Conservation (phyloP, 2,113 vertebrate genomes). For the Grus americana region DNA sequence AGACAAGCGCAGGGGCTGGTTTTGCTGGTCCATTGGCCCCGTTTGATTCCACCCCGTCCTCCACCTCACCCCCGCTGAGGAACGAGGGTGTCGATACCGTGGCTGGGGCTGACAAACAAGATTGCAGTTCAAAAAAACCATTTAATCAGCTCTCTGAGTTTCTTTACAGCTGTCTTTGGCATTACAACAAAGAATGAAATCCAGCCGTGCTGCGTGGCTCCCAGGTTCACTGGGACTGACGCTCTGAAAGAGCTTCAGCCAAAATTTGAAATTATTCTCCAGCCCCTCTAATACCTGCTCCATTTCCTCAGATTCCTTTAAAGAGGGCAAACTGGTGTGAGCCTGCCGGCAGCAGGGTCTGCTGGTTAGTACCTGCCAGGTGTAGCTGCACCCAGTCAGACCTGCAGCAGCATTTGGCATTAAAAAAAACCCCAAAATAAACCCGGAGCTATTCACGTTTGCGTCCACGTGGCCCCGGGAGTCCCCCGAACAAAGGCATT, state of each 20-base stretch:
- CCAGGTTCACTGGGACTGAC: neutral
- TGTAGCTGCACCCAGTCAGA: neutral
- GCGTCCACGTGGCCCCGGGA: rapidly evolving
- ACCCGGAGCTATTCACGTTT: neutral
- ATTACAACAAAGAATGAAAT: too few species aligned
- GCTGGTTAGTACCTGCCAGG: neutral
- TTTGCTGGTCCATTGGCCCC: neutral
- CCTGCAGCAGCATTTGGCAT: neutral
- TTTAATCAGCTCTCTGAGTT: neutral
- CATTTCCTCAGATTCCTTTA: neutral
- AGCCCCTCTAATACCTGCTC: too few species aligned
- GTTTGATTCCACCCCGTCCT: neutral
- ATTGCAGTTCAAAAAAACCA: neutral
- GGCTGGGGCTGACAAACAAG: neutral
- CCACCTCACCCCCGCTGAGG: neutral
- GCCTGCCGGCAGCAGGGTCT: neutral
- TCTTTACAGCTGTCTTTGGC: neutral
- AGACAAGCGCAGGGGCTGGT: rapidly evolving
- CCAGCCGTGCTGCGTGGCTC: neutral
- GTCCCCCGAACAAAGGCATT: neutral
- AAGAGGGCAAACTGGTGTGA: neutral
- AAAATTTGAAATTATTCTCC: neutral
- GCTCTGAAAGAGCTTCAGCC: neutral
- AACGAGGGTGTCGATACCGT: neutral
- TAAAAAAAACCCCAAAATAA: neutral